phyloP scores from a whole-genome alignment of 2,797 vertebrate species.

The Sphenodon punctatus region DNA sequence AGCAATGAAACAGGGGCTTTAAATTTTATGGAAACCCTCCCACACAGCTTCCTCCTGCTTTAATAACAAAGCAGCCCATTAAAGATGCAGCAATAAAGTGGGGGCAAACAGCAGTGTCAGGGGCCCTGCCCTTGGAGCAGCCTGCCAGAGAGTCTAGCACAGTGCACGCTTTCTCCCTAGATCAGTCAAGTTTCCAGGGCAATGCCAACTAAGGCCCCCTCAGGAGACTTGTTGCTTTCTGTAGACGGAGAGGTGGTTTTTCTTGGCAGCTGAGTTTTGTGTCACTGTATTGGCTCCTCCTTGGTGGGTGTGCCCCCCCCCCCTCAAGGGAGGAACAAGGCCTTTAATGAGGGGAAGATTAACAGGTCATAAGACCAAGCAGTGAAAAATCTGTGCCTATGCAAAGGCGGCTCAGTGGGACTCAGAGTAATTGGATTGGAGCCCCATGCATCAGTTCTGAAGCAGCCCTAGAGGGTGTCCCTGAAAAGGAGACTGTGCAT shows the following conservation, averaged over 20 bases:
- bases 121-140: not conserved
- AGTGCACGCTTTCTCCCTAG: not conserved
- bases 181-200: not conserved
- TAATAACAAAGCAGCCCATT: slow-evolving; percentile 63
- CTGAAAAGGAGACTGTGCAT: slow-evolving; percentile 75
- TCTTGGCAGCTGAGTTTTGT: slow-evolving; percentile 68
- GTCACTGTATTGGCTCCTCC: slow-evolving; percentile 85
- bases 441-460: slow-evolving; percentile 90
- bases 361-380: slow-evolving; percentile 73
- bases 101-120: not conserved
- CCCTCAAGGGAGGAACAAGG: slow-evolving; percentile 82
- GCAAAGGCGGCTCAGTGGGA: slow-evolving; percentile 90
- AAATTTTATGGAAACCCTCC: slow-evolving; percentile 66
- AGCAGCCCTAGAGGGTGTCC: slow-evolving; percentile 75
- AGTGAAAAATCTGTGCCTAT: slow-evolving; percentile 91
- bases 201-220: not conserved
- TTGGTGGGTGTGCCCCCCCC: slow-evolving; percentile 77
- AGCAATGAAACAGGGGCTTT: slow-evolving; percentile 41
- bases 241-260: not conserved
- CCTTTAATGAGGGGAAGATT: slow-evolving; percentile 90
- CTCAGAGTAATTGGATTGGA: slow-evolving; percentile 96
- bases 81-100: slow-evolving; percentile 62
- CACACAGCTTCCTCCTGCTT: slow-evolving; percentile 58
- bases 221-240: not conserved
- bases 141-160: not conserved